Evolutionary conservation across 2,888 invertebrate species (phyloP), one percentile per base, ranked within the genome.

Genomic region (Drosophila merina): DNA sequence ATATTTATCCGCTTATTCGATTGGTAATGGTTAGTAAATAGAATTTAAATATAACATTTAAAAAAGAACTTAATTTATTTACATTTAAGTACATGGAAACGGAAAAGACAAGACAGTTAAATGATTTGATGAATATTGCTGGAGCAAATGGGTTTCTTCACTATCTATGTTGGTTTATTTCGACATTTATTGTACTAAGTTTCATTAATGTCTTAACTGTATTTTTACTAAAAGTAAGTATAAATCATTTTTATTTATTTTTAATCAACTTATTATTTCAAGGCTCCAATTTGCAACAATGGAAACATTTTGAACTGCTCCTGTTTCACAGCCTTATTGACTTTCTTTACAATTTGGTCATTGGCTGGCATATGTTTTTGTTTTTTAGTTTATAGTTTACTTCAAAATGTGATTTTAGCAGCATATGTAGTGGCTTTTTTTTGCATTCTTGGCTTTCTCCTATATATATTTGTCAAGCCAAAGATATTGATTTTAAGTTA

Each of bases 281-380:
- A 66, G 66, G 66, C 66, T 0, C 36, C 66, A 3, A 3, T 62
- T 1, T 55, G 63, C 8, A 14, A 66, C 5, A 54, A 49, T 28
- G 66, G 66, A 26, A 63, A 44, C 25, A 30, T 63, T 8, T 26
- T 67, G 6, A 62, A 55, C 25, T 67, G 54, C 20, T 49, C 66
- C 8, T 49, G 44, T 14, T 94, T 94, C 77, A 91, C 93, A 0
- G 93, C 96, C 2, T 88, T 97, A 36, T 92, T 96, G 33, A 92
- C 96, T 56, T 95, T 95, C 84, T 81, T 97, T 7, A 81, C 95
- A 10, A 90, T 96, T 56, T 97, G 96, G 88, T 91, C 95, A 55
- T 92, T 94, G 62, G 93, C 95, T 51, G 93, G 94, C 40, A 95
- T 96, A 76, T 94, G 94, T 50, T 96, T 96, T 90, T 95, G 95